Base-by-base conservation (phyloP, 2,113 vertebrate genomes). In the Phrynocephalus versicolor region DNA sequence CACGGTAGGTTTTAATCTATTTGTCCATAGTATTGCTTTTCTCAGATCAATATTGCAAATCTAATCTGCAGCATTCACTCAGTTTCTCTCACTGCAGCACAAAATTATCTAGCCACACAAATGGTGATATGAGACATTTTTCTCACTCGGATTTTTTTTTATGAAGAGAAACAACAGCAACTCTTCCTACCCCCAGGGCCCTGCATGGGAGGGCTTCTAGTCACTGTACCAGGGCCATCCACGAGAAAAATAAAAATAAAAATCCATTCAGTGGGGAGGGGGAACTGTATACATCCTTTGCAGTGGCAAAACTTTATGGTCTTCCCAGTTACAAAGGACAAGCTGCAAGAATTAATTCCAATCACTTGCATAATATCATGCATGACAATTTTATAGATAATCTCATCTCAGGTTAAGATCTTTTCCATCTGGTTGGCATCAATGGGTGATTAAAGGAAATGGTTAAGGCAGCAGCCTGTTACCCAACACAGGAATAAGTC, bases 11-110 rank as follows among this genome's bases (percentile, higher is more conserved):
- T 88, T 89, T 83, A 89, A 87, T 87, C 81, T 84, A 62, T 82
- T 83, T 86, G 19, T 75, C 70, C 21, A 39, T 84, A 83, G 41
- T 86, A 91, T 90, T 90, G 72, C 77, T 91, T 81, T 90, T 87
- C 39, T 58, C 79, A 64, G 69, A 62, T 77, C 81, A 90, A 91
- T 86, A 82, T 37, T 90, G 64, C 62, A 92, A 84, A 87, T 84
- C 51, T 84, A 87, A 1, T 90, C 27, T 88, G 86, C 60, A 89
- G 78, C 57, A 79, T 88, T 88, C 60, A 82, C 79, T 73, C 72
- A 19, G 84, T 91, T 90, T 62, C 75, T 81, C 89, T 90, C 88
- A 85, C 60, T 83, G 39, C 25, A 71, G 41, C 83, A 79, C 69
- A 89, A 13, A 67, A 60, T 35, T 6, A 30, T 85, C 87, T 85